A percentile compares a stretch with the other conserved stretches of the same genome.
Conservation (phyloP, 2,888 invertebrate species). For the Clistopyga incitator region DNA sequence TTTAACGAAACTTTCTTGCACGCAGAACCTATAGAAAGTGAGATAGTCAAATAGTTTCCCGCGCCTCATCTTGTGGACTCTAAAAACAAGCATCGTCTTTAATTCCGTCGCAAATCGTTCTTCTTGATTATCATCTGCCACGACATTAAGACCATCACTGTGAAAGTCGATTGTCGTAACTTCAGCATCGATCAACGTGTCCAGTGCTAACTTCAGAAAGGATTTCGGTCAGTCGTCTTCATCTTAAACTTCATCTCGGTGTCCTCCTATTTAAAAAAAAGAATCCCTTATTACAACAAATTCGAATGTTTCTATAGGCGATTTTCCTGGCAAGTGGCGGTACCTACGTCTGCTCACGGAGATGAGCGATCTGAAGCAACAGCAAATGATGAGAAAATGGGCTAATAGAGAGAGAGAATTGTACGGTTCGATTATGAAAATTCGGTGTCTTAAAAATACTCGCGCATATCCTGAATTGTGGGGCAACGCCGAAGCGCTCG, state of each 20-base stretch:
- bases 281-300: constrained; percentile 32
- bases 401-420: constrained; percentile 76
- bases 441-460: constrained; percentile 66
- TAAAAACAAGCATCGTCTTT: constrained; percentile 12
- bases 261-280: constrained; percentile 10
- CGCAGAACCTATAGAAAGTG: background rate
- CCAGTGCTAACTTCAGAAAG: constrained; percentile 28
- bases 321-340: constrained; percentile 79
- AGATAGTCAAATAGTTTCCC: background rate
- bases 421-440: constrained; percentile 66
- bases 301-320: constrained; percentile 73
- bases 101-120: constrained; percentile 10
- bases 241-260: constrained; percentile 20
- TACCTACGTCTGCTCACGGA: constrained; percentile 79
- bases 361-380: constrained; percentile 81
- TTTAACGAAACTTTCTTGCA: constrained; percentile 8
- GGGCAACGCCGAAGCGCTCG: constrained; percentile 63
- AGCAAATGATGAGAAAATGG: constrained; percentile 82
- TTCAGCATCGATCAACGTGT: constrained; percentile 26
- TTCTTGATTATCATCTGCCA: constrained; percentile 19
- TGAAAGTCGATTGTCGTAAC: constrained; percentile 39
- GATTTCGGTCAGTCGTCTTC: constrained; percentile 31
- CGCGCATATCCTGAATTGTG: constrained; percentile 59
- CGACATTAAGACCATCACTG: constrained; percentile 29
- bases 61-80: constrained; percentile 8